Percentiles rank a stretch among this genome's conserved stretches.
phyloP scores from a whole-genome alignment of 2,113 vertebrate genomes.

The Albula goreensis region DNA sequence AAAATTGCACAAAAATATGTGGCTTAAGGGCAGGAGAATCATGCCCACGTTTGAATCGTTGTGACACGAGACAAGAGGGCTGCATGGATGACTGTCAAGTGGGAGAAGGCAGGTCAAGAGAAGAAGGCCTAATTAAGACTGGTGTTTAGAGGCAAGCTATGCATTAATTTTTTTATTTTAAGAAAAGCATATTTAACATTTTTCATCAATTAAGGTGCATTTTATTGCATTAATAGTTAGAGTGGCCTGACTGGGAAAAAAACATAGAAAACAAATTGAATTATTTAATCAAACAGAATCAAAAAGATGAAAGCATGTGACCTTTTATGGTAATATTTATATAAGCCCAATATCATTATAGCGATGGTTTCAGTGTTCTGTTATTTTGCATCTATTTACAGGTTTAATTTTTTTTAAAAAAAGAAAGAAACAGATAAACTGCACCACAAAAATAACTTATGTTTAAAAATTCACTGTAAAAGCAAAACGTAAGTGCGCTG shows the following conservation, averaged over 20 bases:
- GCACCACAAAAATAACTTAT: too few relatives aligned
- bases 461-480: too few relatives aligned
- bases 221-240: neutral
- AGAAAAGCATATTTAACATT: neutral
- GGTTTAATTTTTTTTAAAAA: too few relatives aligned
- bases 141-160: too few relatives aligned
- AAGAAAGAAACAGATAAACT: too few relatives aligned
- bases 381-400: too few relatives aligned
- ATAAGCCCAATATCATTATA: neutral
- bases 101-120: neutral
- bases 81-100: neutral
- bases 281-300: neutral
- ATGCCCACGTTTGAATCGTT: neutral
- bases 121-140: too few relatives aligned
- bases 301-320: neutral
- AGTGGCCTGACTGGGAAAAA: too few relatives aligned
- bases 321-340: neutral
- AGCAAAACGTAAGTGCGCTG: too few relatives aligned
- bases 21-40: neutral
- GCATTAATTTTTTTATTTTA: too few relatives aligned
- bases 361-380: too few relatives aligned
- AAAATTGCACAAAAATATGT: neutral
- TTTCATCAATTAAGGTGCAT: neutral
- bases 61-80: neutral
- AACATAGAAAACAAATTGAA: neutral